phyloP scores from a whole-genome alignment of 2,113 vertebrate species.

The Sinocyclocheilus grahami region DNA sequence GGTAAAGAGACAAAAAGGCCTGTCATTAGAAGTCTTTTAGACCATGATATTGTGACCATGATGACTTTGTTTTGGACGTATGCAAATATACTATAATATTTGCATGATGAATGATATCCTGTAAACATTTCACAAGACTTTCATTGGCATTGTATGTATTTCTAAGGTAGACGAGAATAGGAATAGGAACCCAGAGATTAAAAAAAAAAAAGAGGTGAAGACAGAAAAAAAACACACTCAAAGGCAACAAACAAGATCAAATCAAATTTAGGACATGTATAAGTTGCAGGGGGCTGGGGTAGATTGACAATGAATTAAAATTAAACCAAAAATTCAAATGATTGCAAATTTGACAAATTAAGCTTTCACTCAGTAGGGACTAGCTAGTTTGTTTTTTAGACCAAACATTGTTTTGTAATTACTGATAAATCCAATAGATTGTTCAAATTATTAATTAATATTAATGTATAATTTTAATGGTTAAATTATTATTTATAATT shows the following conservation, averaged over 20 bases:
- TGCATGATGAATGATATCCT: background rate
- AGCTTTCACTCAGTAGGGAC: background rate
- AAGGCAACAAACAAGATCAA: too few species aligned
- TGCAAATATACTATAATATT: background rate
- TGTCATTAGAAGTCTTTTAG: background rate
- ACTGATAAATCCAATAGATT: background rate
- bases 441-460: too few species aligned
- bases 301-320: background rate
- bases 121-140: background rate
- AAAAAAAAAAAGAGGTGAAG: too few species aligned
- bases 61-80: background rate
- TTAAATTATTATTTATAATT: background rate
- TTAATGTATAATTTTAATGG: too few species aligned
- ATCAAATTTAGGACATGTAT: too few species aligned
- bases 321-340: background rate
- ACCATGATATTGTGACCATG: background rate
- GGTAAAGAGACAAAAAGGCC: background rate
- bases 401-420: background rate
- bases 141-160: too few species aligned
- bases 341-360: background rate
- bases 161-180: too few species aligned
- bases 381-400: background rate
- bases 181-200: too few species aligned
- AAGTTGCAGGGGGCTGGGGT: too few species aligned
- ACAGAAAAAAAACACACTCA: too few species aligned